Percentiles rank a stretch among this genome's conserved stretches.
phyloP scores from a whole-genome alignment of 2,888 invertebrate genomes.

The Eristalinus sepulchralis region DNA sequence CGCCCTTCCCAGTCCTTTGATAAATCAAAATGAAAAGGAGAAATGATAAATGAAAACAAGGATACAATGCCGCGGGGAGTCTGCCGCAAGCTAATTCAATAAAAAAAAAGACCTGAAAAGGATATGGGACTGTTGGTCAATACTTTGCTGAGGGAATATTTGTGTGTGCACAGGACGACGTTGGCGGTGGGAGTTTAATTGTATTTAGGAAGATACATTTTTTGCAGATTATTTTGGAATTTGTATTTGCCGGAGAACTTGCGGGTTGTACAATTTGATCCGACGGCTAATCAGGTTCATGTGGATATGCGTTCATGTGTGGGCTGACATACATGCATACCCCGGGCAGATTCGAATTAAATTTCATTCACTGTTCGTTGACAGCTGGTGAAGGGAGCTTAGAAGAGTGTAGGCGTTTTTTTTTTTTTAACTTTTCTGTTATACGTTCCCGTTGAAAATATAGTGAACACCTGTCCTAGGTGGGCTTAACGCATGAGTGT shows the following conservation, averaged over 20 bases:
- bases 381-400: background rate
- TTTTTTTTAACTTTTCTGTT: too few relatives aligned
- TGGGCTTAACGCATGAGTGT: too few relatives aligned
- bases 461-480: too few relatives aligned
- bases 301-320: background rate
- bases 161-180: background rate
- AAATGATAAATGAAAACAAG: constrained; percentile 57
- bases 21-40: background rate
- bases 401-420: background rate
- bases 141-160: background rate
- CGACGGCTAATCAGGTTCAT: background rate
- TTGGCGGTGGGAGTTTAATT: background rate
- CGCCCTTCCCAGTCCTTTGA: background rate
- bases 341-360: background rate
- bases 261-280: background rate
- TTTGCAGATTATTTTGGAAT: background rate
- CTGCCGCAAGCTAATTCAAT: constrained; percentile 48
- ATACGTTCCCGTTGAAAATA: too few relatives aligned
- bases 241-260: background rate
- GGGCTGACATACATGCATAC: background rate
- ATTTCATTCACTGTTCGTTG: background rate
- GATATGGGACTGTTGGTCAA: background rate
- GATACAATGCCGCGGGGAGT: constrained; percentile 24
- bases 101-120: constrained; percentile 32
- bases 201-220: background rate